These are phyloP conservation scores for Pyrochroa serraticornis DNA, from an alignment of 2,888 invertebrate genomes.

Conservation along the genomic window DNA sequence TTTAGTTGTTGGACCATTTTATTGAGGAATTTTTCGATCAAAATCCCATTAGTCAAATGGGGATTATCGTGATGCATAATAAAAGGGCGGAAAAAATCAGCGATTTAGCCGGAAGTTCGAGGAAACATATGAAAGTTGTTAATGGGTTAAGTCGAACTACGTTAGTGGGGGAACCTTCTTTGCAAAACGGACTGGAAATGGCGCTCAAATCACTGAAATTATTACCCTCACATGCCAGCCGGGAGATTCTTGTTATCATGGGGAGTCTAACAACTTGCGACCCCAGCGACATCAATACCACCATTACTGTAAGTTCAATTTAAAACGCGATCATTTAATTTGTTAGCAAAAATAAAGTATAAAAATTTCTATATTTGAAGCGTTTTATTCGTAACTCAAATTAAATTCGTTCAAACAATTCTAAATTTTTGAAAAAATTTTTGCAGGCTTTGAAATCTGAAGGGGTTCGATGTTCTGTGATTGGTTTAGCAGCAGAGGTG, in stretches of 20 bases:
- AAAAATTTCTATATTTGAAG: too few relatives aligned
- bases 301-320: constrained; percentile 69
- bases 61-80: constrained; percentile 87
- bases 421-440: too few relatives aligned
- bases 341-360: too few relatives aligned
- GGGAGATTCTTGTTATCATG: constrained; percentile 90
- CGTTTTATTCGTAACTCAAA: too few relatives aligned
- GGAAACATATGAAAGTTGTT: constrained; percentile 77
- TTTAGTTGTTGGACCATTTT: constrained; percentile 87
- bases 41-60: constrained; percentile 97
- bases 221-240: constrained; percentile 92
- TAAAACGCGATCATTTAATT: too few relatives aligned
- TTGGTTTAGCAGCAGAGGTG: constrained; percentile 95
- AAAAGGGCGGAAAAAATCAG: constrained; percentile 93
- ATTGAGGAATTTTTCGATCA: constrained; percentile 98
- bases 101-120: constrained; percentile 86
- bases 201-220: constrained; percentile 84
- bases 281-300: constrained; percentile 87
- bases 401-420: too few relatives aligned
- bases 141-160: constrained; percentile 68
- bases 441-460: constrained; percentile 71
- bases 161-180: constrained; percentile 90
- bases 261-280: constrained; percentile 97
- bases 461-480: constrained; percentile 91
- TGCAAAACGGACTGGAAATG: constrained; percentile 93